Evolutionary conservation across 2,888 invertebrate genomes (phyloP), one percentile per base, ranked within the genome.

Genomic region (Urechis unicinctus): DNA sequence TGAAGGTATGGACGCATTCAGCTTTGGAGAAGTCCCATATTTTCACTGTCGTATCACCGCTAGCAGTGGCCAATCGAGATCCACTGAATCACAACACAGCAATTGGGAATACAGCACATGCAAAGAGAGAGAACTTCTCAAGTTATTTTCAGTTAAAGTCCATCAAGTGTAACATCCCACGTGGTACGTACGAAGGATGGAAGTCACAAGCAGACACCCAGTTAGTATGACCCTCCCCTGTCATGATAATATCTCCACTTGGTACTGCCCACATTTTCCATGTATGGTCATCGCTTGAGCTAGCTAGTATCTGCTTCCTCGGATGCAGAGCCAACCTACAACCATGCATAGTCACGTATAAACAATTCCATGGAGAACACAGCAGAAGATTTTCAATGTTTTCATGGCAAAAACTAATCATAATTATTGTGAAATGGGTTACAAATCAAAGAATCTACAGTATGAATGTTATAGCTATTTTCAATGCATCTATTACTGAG

Each of bases 181-280:
- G n/a, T n/a, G n/a, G n/a, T 13, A 56, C 71, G 66, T 66, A 77
- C 77, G 68, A 67, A 22, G 78, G 78, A 62, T 78, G 75, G 69
- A 78, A 78, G 61, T 75, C 75, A 59, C 76, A 77, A 51, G 69
- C 70, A 26, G 78, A 72, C 29, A 78, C 72, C 78, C 78, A 78
- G 62, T 77, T 75, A 31, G 74, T 70, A 62, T 78, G 78, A 6
- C 78, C 78, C 59, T 74, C 73, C 6, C 78, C 78, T 31, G 76
- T 75, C 73, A 78, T 74, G 43, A 78, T 74, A 55, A 76, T 67
- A 50, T 77, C 74, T 47, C 75, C 74, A 55, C 70, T 67, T 1
- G 77, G 75, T 41, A 78, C 68, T 0, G 75, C 67, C 78, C 78
- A 78, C 70, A 78, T 70, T 62, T 77, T 78, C 78, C 78, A 78